A percentile compares a stretch with the other conserved stretches of the same genome.
These are phyloP conservation scores for Microplitis mediator DNA, from an alignment of 1,140 invertebrate genomes.

Conservation along the genomic window DNA sequence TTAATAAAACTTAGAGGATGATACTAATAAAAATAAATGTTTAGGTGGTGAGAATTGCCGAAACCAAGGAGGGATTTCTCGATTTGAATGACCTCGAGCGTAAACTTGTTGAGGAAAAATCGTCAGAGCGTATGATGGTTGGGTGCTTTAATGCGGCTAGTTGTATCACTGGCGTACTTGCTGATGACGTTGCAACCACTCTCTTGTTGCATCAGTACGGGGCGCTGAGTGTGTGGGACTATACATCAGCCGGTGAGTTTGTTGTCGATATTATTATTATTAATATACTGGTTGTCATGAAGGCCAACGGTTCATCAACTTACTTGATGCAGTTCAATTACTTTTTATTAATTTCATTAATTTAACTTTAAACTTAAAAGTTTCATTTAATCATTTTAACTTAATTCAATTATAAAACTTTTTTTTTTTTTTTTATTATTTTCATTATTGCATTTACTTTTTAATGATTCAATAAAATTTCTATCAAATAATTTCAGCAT, in stretches of 20 bases:
- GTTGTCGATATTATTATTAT: not conserved
- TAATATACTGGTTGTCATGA: not conserved
- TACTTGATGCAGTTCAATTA: not conserved
- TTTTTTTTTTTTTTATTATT: no score
- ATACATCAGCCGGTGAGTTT: constrained; percentile 74
- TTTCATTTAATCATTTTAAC: not conserved
- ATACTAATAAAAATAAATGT: no score
- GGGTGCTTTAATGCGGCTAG: constrained; percentile 88
- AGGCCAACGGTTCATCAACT: not conserved
- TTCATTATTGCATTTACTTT: no score
- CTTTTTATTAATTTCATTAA: not conserved
- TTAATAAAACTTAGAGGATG: not conserved
- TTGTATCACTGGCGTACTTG: constrained; percentile 86
- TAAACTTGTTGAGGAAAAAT: constrained; percentile 69
- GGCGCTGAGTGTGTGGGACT: constrained; percentile 89
- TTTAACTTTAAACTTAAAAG: constrained; percentile 5
- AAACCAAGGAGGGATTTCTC: constrained; percentile 78
- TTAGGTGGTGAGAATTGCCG: constrained; percentile 78
- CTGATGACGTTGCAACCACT: constrained; percentile 84
- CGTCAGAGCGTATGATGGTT: constrained; percentile 69
- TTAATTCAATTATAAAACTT: no score
- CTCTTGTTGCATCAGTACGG: constrained; percentile 81
- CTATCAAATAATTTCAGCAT: no score
- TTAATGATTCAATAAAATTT: no score
- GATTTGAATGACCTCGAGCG: constrained; percentile 79